phyloP scores from a whole-genome alignment of 2,113 vertebrate species.

The Notarius quadriscutis region DNA sequence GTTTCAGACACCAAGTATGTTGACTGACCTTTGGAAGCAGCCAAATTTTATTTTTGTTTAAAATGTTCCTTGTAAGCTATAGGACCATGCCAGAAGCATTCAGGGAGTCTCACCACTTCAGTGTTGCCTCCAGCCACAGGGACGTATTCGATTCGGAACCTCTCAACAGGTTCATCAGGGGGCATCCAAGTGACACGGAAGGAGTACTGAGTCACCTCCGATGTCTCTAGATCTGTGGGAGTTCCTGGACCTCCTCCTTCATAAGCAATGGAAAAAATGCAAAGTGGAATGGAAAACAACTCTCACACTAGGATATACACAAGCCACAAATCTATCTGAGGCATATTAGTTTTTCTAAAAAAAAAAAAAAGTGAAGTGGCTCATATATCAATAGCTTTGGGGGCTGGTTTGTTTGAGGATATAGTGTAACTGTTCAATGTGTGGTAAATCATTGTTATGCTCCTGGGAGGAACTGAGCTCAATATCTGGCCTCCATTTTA shows the following conservation, averaged over 20 bases:
- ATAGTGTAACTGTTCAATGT: not conserved
- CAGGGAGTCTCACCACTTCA: constrained; percentile 75
- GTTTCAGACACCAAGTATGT: not conserved
- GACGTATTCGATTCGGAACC: constrained; percentile 84
- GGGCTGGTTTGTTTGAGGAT: constrained; percentile 15
- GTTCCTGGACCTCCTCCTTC: constrained; percentile 56
- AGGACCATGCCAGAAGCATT: not conserved
- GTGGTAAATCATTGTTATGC: constrained; percentile 52
- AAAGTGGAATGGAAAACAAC: constrained; percentile 45
- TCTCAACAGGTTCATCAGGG: constrained; percentile 81
- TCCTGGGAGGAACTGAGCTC: constrained; percentile 56
- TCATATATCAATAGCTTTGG: constrained; percentile 29
- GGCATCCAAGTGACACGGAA: constrained; percentile 88
- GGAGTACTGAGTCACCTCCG: constrained; percentile 84
- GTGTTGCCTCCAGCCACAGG: constrained; percentile 76
- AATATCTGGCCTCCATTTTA: constrained; percentile 43
- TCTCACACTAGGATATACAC: constrained; percentile 39
- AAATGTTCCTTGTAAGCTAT: not conserved
- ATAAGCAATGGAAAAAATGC: constrained; percentile 15
- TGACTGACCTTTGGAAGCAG: not conserved
- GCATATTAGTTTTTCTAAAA: not conserved
- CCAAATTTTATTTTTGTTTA: not conserved
- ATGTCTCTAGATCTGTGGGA: constrained; percentile 85
- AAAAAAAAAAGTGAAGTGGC: constrained; percentile 15
- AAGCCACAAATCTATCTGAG: constrained; percentile 53